Percentiles rank a stretch among this genome's conserved stretches.
These are phyloP conservation scores for Acleris sparsana DNA, from an alignment of 2,888 invertebrate genomes.

Conservation along the genomic window DNA sequence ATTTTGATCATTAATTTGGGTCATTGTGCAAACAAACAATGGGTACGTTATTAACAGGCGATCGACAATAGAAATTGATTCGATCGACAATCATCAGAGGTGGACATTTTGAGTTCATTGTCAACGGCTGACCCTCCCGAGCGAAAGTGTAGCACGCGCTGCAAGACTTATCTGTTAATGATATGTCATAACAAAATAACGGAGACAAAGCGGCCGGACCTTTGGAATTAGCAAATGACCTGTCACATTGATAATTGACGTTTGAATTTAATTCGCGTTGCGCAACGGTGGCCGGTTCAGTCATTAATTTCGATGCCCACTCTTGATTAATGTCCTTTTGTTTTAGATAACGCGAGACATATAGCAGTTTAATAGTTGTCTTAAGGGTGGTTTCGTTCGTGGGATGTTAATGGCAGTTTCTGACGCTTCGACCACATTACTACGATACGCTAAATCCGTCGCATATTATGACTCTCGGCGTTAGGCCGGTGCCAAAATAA, in stretches of 20 bases:
- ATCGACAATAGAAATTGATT: constrained; percentile 53
- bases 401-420: constrained; percentile 20
- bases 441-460: background rate
- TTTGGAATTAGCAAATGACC: constrained; percentile 65
- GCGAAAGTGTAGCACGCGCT: constrained; percentile 33
- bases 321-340: constrained; percentile 58
- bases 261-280: constrained; percentile 59
- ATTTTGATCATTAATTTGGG: constrained; percentile 36
- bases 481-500: no score
- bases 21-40: constrained; percentile 37
- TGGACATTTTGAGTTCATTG: constrained; percentile 77
- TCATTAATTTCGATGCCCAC: constrained; percentile 57
- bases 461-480: no score
- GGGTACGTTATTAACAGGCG: constrained; percentile 44
- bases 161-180: constrained; percentile 34
- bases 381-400: constrained; percentile 6
- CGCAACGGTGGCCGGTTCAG: constrained; percentile 55
- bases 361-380: constrained; percentile 24
- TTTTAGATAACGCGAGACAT: constrained; percentile 46
- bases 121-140: constrained; percentile 62
- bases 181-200: constrained; percentile 35
- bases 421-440: constrained; percentile 19
- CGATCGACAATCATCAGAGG: constrained; percentile 46
- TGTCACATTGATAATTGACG: constrained; percentile 68
- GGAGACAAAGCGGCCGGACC: constrained; percentile 44